Evolutionary conservation across 2,888 invertebrate genomes (phyloP).

Genomic region (Oligia latruncula): DNA sequence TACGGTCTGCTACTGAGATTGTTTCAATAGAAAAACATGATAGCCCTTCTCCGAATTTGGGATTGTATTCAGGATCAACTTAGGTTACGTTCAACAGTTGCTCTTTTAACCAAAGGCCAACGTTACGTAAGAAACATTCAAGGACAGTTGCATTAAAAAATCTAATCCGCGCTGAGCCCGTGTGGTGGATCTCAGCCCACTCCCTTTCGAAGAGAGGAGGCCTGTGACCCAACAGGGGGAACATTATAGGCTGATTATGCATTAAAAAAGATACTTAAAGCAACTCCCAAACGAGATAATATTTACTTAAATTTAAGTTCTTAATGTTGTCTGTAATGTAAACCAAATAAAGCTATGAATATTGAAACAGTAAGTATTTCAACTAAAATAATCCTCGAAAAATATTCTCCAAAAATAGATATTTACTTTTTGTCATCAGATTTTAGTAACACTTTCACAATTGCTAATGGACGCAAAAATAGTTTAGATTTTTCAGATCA

Average conservation of each 20-base stretch:
- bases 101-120: background rate
- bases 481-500: background rate
- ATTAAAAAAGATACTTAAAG: background rate
- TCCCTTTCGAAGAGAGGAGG: background rate
- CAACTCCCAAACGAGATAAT: background rate
- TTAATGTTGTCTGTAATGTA: background rate
- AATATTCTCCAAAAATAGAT: slow-evolving; percentile 25
- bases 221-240: background rate
- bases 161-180: background rate
- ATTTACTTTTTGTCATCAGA: slow-evolving; percentile 31
- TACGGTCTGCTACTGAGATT: background rate
- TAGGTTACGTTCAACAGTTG: background rate
- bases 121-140: no score
- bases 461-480: slow-evolving; percentile 20
- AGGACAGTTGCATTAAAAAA: background rate
- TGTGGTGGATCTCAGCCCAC: background rate
- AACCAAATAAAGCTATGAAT: slow-evolving; percentile 2
- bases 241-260: background rate
- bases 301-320: background rate
- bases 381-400: slow-evolving; percentile 10
- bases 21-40: background rate
- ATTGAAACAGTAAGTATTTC: background rate
- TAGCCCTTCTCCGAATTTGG: no score
- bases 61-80: background rate
- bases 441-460: slow-evolving; percentile 19